Evolutionary conservation across 2,888 invertebrate genomes (phyloP).

Genomic region (Melieria picta): DNA sequence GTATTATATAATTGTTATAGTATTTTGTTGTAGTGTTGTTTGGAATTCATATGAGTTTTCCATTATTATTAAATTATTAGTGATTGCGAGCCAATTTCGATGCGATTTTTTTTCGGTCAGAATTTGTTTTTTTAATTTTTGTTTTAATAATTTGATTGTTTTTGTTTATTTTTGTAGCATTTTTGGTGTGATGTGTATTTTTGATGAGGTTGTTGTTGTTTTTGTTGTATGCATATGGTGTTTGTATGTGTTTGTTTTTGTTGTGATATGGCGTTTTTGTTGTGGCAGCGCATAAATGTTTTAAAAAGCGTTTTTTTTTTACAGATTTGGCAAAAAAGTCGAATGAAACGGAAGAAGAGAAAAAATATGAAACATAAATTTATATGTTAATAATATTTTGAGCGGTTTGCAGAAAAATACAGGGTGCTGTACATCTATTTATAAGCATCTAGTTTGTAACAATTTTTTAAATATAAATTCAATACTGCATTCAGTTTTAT

Average conservation of each 20-base stretch:
- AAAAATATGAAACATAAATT: no score
- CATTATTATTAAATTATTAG: no score
- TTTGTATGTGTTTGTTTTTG: conserved; percentile 24
- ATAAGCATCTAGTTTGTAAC: no score
- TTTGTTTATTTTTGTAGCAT: conserved; percentile 1
- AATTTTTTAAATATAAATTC: no score
- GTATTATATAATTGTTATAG: conserved; percentile 21
- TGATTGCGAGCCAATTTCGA: conserved; percentile 39
- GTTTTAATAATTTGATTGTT: conserved; percentile 35
- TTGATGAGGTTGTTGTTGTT: conserved; percentile 34
- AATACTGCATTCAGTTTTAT: no score
- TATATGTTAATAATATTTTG: no score
- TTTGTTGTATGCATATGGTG: conserved; percentile 27
- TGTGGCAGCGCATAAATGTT: conserved; percentile 14
- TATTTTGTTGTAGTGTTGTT: background rate
- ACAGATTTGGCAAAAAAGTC: no score
- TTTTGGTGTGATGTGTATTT: conserved; percentile 20
- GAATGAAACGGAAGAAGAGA: no score
- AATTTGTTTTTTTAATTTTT: conserved; percentile 29
- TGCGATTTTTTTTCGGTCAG: conserved; percentile 21
- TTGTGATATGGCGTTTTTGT: conserved; percentile 10
- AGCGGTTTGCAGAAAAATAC: no score
- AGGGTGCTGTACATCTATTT: no score
- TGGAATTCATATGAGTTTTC: no score
- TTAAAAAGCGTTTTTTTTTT: no score